phyloP scores from a whole-genome alignment of 1,140 invertebrate species.

The Zaprionus taronus region DNA sequence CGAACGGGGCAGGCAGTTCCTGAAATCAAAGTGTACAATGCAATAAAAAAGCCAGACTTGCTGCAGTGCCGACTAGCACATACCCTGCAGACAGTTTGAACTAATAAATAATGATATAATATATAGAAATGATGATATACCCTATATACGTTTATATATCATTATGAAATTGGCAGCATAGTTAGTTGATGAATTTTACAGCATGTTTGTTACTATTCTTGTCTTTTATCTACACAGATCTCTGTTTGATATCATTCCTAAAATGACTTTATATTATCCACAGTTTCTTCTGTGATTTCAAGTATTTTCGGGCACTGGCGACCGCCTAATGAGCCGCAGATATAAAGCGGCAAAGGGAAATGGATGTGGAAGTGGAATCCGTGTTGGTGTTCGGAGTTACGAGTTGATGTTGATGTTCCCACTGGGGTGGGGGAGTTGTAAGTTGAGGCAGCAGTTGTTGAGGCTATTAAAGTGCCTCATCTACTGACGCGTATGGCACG shows the following conservation, averaged over 20 bases:
- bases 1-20: constrained; percentile 43
- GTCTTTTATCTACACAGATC: neutral
- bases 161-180: no score
- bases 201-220: neutral
- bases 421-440: constrained; percentile 29
- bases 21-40: constrained; percentile 66
- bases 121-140: neutral
- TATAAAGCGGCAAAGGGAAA: constrained; percentile 37
- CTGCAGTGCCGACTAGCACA: neutral
- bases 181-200: neutral
- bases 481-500: constrained; percentile 46
- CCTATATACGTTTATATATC: no score
- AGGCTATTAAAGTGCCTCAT: constrained; percentile 70
- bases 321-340: constrained; percentile 68
- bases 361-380: constrained; percentile 14
- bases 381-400: constrained; percentile 8
- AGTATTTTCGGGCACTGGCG: constrained; percentile 28
- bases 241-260: neutral
- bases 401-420: constrained; percentile 7
- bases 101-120: neutral
- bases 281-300: constrained; percentile 61
- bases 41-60: constrained; percentile 46
- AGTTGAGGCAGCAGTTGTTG: constrained; percentile 46
- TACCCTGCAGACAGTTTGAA: constrained; percentile 2
- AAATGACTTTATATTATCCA: neutral